phyloP scores from a whole-genome alignment of 2,888 invertebrate species.

The Oscheius myriophilus region DNA sequence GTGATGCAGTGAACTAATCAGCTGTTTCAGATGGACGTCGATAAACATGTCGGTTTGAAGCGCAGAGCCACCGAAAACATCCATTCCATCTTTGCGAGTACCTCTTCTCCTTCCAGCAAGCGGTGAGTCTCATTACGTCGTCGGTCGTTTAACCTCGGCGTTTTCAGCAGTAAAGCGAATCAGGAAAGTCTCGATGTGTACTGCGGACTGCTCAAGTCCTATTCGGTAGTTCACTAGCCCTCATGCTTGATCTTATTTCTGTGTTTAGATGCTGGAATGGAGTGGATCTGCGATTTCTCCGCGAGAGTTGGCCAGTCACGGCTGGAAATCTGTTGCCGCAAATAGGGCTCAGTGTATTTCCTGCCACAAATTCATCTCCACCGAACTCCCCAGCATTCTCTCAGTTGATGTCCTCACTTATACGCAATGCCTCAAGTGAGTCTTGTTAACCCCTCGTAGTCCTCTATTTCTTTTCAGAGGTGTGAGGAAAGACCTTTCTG shows the following conservation, averaged over 20 bases:
- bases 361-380: constrained; percentile 36
- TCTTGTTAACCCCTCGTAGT: not conserved
- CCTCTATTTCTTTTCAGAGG: not conserved
- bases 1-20: too few relatives aligned
- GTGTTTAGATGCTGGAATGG: constrained; percentile 8
- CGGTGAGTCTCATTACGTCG: too few relatives aligned
- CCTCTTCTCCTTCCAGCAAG: too few relatives aligned
- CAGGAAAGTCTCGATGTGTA: constrained; percentile 8
- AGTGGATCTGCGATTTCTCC: constrained; percentile 13
- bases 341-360: constrained; percentile 37
- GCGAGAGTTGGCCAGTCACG: constrained; percentile 45
- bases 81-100: too few relatives aligned
- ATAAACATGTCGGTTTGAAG: too few relatives aligned
- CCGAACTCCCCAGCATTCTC: constrained; percentile 36
- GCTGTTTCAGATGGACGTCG: too few relatives aligned
- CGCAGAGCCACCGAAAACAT: too few relatives aligned
- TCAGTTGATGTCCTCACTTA: constrained; percentile 40
- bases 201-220: constrained; percentile 1
- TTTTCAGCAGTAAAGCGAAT: not conserved
- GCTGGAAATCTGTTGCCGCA: constrained; percentile 41
- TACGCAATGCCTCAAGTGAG: constrained; percentile 35
- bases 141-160: too few relatives aligned
- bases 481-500: constrained; percentile 5
- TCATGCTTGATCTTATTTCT: not conserved
- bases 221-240: not conserved